Percentiles rank a stretch among this genome's conserved stretches.
Conservation (phyloP, 2,113 vertebrate genomes). For the Megaleporinus macrocephalus region DNA sequence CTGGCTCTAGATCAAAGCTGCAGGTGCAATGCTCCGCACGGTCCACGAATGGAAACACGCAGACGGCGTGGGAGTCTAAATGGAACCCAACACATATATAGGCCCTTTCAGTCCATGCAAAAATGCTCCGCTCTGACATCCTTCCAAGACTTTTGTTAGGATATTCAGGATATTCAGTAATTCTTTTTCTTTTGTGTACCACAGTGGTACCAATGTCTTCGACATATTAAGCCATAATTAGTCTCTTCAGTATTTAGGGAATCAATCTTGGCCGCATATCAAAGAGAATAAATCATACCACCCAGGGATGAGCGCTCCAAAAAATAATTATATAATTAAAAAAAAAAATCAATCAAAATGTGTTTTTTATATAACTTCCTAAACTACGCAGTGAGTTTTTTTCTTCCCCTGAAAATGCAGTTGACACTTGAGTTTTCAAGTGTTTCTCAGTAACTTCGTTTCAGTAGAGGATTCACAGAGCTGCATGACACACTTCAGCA, state of each 20-base stretch:
- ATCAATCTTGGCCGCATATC: not conserved
- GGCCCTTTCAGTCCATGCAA: not conserved
- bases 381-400: not conserved
- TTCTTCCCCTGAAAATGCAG: not conserved
- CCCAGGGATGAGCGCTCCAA: not conserved
- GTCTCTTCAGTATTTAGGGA: not conserved
- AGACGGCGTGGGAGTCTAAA: not conserved
- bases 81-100: no score
- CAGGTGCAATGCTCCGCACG: slow-evolving; percentile 5
- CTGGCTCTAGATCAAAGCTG: slow-evolving; percentile 36
- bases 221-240: not conserved
- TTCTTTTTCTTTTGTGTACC: not conserved
- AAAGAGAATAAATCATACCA: not conserved
- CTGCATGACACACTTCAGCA: slow-evolving; percentile 19
- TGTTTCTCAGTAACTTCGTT: not conserved
- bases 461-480: not conserved
- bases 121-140: not conserved
- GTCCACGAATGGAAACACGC: slow-evolving; percentile 1
- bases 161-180: not conserved
- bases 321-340: no score
- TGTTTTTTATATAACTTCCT: not conserved
- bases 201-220: not conserved
- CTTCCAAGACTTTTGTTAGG: slow-evolving; percentile 3
- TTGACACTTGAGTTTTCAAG: not conserved
- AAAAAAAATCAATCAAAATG: not conserved